Evolutionary conservation across 2,113 vertebrate species (phyloP), one percentile per base, ranked within the genome.

Genomic region (Ia io): DNA sequence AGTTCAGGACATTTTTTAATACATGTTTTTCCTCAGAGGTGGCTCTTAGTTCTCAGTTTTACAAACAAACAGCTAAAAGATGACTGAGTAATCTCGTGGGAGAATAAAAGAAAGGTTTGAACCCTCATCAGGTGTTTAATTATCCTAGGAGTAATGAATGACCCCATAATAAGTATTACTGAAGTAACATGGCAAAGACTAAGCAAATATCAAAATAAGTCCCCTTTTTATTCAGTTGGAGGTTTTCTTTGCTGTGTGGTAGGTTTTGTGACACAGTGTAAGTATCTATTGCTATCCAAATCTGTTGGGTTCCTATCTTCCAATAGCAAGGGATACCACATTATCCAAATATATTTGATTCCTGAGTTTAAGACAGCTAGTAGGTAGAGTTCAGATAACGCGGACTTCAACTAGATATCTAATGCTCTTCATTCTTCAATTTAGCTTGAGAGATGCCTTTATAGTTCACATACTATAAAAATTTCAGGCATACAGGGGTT

Each of bases 71-170:
- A 76, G 10, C 84, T 95, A 30, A 90, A 78, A 87, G 13, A 65
- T 76, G 32, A 70, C 76, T 53, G 47, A 32, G 4, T 92, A 79
- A 78, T 77, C 14, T 79, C 30, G 87, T 87, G 35, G 37, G 80
- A 90, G 51, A 85, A 47, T 13, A 59, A 94, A 89, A 88, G 59
- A 79, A 56, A 25, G 17, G 80, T 93, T 92, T 83, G 70, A 59
- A 56, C 49, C n/a, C 85, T 83, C 9, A 42, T 53, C 79, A 65
- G 28, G 18, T 77, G 76, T 77, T 92, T 85, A 44, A 78, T 90
- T 83, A 12, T 90, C 30, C 67, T 80, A 77, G 51, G 74, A 88
- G 30, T 74, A 88, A 67, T 90, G 8, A 3, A 28, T 65, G 35
- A 90, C n/a, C 44, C 59, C 23, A 40, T 47, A 47, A 13, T 84